Evolutionary conservation across 2,888 invertebrate genomes (phyloP), one percentile per base, ranked within the genome.

Genomic region (Boloria euphrosyne): DNA sequence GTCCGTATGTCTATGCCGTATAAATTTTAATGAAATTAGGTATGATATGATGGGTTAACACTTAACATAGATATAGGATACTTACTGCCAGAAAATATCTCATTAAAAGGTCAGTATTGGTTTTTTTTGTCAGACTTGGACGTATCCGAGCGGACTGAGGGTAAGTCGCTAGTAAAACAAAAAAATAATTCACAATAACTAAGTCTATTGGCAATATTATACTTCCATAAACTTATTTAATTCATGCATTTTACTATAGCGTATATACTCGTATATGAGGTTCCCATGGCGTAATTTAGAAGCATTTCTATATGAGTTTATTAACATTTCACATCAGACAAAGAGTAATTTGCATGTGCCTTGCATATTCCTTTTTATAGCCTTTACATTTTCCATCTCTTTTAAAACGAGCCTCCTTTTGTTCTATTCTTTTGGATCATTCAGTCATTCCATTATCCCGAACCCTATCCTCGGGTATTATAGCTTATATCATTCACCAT

Each of bases 401-500:
- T 69, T 63, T 61, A 55, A 64, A 60, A 64, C 66, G 60, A 64
- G 60, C 66, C 57, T 69, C 46, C 54, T 51, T 67, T 68, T 68
- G 60, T 63, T 62, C 10, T 38, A 38, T 38, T 50, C 63, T 62
- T 67, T 66, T 27, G 64, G 67, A 62, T 70, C 66, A 67, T 68
- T 71, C 68, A 67, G 46, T 57, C 57, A 57, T 71, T 65, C 65
- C 53, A 68, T 71, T 72, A 71, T 71, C 65, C 67, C 58, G 63
- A 53, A 57, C 66, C 63, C 71, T 71, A 72, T 72, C 66, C 68
- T 61, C 59, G 57, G 67, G 67, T 68, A 70, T 72, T 73, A 72
- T 68, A 65, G 71, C 70, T 66, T 67, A 72, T 73, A 71, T 73
- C 68, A 72, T 70, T 72, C 71, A 65, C 66, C 69, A 69, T 71